Evolutionary conservation across 1,140 invertebrate species (phyloP).

Genomic region (Calliopsis andreniformis): DNA sequence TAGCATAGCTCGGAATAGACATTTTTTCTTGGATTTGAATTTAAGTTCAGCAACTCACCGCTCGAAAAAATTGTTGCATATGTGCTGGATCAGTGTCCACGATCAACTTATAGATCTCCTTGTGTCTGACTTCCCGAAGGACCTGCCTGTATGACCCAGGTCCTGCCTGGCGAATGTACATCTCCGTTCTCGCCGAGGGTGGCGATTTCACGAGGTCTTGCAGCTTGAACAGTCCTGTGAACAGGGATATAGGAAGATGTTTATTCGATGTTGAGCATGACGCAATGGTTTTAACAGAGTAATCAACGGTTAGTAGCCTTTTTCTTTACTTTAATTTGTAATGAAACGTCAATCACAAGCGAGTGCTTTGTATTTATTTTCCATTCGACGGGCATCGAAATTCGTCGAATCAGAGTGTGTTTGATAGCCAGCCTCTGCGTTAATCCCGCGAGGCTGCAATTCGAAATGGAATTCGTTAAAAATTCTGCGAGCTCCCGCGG

Average conservation of each 20-base stretch:
- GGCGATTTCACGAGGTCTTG: constrained; percentile 91
- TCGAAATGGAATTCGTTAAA: constrained; percentile 21
- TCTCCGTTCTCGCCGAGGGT: constrained; percentile 86
- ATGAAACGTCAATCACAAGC: too few relatives aligned
- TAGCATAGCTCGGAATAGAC: too few relatives aligned
- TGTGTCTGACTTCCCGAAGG: constrained; percentile 89
- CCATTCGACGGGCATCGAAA: not conserved
- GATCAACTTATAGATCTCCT: constrained; percentile 92
- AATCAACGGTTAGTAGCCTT: too few relatives aligned
- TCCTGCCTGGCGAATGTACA: constrained; percentile 91
- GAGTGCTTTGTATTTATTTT: too few relatives aligned
- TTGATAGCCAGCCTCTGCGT: too few relatives aligned
- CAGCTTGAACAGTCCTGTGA: constrained; percentile 92
- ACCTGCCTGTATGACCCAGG: constrained; percentile 89
- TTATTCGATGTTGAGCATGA: too few relatives aligned
- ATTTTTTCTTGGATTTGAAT: not conserved
- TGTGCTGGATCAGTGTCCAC: constrained; percentile 86
- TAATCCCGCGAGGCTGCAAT: not conserved
- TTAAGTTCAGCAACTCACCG: constrained; percentile 84
- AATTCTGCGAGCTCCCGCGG: not conserved
- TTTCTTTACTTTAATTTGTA: too few relatives aligned
- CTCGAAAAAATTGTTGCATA: constrained; percentile 86
- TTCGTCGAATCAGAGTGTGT: not conserved
- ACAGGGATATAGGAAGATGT: constrained; percentile 18
- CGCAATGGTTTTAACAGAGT: too few relatives aligned